phyloP scores from a whole-genome alignment of 2,797 vertebrate species.

The Fringilla coelebs region DNA sequence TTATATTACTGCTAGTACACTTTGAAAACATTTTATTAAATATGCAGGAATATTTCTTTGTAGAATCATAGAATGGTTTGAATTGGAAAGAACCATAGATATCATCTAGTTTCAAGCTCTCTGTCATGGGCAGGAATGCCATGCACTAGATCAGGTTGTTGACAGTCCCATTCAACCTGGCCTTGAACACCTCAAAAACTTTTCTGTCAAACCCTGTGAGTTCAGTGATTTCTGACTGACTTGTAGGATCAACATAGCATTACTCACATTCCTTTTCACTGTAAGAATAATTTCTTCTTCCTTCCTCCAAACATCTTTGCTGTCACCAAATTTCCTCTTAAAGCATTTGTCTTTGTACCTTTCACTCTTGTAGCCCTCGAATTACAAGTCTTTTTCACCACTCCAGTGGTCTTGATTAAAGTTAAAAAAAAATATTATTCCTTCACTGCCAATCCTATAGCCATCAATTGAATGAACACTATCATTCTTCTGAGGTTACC shows the following conservation, averaged over 20 bases:
- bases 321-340: slow-evolving; percentile 89
- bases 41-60: neutral
- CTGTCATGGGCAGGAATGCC: neutral
- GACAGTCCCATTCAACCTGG: neutral
- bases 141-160: neutral
- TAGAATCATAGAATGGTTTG: neutral
- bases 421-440: neutral
- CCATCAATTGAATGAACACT: neutral
- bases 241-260: slow-evolving; percentile 90
- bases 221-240: slow-evolving; percentile 92
- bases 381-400: neutral
- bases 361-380: neutral
- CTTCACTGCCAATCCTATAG: neutral
- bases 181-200: slow-evolving; percentile 34
- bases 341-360: neutral
- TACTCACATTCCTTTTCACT: slow-evolving; percentile 92
- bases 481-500: neutral
- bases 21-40: neutral
- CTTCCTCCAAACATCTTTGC: slow-evolving; percentile 89
- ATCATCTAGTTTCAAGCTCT: neutral
- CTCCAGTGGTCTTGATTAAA: neutral
- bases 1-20: neutral
- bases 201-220: slow-evolving; percentile 92
- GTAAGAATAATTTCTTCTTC: slow-evolving; percentile 91
- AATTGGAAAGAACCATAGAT: neutral